Evolutionary conservation across 2,113 vertebrate genomes (phyloP), one percentile per base, ranked within the genome.

Genomic region (Drymodes brunneopygia): DNA sequence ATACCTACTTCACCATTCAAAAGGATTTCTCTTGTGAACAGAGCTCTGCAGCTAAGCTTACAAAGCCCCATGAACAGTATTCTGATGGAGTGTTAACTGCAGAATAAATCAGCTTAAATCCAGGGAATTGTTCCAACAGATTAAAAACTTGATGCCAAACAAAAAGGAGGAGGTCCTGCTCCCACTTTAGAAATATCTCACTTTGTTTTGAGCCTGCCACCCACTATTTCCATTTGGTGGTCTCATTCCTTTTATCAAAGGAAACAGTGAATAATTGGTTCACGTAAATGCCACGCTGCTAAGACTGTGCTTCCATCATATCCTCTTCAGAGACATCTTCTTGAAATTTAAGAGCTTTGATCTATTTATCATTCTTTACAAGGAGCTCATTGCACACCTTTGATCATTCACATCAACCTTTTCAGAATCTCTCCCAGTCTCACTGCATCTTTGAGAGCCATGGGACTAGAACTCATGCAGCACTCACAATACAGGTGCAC

Each of bases 1-100:
- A 42, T 28, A 36, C 11, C 19, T 33, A 7, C 61, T 42, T 31
- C 45, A 85, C 5, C 28, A 24, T 24, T 45, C 0, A 0, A 48
- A 91, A 86, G 42, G 74, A 92, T 88, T 96, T 92, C 54, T 87
- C 66, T 74, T 29, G 48, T 0, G 13, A 93, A 29, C 33, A 81
- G 56, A 92, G 67, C 86, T 77, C 90, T 48, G 44, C 45, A 95
- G 80, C 47, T 92, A 93, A 95, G 69, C 92, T 94, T 91, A 58
- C 83, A 95, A 91, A 95, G 65, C 64, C 50, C 25, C 28, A 40
- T 2, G 33, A 93, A 90, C 60, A 73, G 40, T 5, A 0, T 70
- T 95, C 77, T 94, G 83, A 96, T 92, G 44, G 81, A 93, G 64
- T 53, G 54, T 83, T 95, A 94, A 94, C 77, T 92, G 80, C 80